Percentiles rank a stretch among this genome's conserved stretches.
phyloP scores from a whole-genome alignment of 2,113 vertebrate genomes.

The Ondatra zibethicus region DNA sequence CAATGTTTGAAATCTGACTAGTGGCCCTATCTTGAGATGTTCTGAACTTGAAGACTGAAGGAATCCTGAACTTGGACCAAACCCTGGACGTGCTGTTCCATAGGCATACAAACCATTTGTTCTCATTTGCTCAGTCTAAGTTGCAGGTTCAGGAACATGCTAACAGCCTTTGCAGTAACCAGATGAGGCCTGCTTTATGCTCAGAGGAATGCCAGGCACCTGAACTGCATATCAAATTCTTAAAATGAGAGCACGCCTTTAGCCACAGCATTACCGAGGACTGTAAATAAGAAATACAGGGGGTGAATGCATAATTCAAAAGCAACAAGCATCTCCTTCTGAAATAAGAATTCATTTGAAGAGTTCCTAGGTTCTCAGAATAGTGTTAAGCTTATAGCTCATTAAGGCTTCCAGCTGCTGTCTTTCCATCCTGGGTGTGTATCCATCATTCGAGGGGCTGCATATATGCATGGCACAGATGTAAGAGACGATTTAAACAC shows the following conservation, averaged over 20 bases:
- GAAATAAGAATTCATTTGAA: conserved; percentile 55
- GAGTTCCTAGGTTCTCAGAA: conserved; percentile 57
- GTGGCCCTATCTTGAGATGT: not conserved
- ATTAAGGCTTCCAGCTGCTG: conserved; percentile 64
- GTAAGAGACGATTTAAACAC: conserved; percentile 37
- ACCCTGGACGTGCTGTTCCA: not conserved
- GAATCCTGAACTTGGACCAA: not conserved
- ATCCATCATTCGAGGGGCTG: conserved; percentile 10
- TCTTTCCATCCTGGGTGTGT: conserved; percentile 19
- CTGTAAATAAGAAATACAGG: conserved; percentile 53
- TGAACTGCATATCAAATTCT: conserved; percentile 19
- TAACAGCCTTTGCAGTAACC: not conserved
- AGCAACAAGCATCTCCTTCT: conserved; percentile 47
- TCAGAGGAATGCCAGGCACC: not conserved
- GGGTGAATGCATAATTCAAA: conserved; percentile 66
- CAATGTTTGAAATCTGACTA: not conserved
- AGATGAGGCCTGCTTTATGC: not conserved
- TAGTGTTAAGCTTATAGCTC: conserved; percentile 43
- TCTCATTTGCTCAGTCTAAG: not conserved
- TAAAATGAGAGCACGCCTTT: conserved; percentile 44
- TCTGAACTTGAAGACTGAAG: not conserved
- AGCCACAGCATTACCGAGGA: not conserved
- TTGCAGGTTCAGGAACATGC: conserved; percentile 3
- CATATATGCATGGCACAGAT: conserved; percentile 22
- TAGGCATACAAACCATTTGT: not conserved